Percentiles rank a stretch among this genome's conserved stretches.
phyloP scores from a whole-genome alignment of 2,113 vertebrate species.

The mouse (Mus musculus) region DNA sequence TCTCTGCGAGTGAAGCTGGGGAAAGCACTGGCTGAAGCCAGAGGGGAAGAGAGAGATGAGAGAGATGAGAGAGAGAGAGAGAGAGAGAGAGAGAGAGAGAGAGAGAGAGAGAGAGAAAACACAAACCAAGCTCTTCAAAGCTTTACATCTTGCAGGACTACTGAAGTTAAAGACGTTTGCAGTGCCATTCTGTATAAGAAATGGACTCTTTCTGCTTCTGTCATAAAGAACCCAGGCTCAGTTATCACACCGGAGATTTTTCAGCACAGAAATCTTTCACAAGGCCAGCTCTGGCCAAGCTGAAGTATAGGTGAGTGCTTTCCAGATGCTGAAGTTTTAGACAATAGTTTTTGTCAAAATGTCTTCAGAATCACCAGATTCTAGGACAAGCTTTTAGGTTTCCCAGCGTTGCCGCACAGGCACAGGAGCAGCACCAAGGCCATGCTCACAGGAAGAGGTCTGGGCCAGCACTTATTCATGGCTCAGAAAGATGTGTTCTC shows the following conservation, averaged over 20 bases:
- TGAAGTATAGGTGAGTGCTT: not conserved
- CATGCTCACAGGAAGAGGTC: not conserved
- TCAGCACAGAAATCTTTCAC: not conserved
- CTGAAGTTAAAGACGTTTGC: not conserved
- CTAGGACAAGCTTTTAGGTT: slow-evolving; percentile 15
- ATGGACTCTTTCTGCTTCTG: not conserved
- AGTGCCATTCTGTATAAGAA: not conserved
- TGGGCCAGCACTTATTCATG: not conserved
- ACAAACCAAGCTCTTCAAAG: not conserved
- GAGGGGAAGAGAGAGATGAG: too few relatives aligned
- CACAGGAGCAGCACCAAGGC: not conserved
- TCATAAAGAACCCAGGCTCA: not conserved
- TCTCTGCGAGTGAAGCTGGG: not conserved
- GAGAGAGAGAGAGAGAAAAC: too few relatives aligned
- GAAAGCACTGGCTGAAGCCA: not conserved
- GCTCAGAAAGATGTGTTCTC: not conserved
- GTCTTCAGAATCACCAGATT: not conserved
- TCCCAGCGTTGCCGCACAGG: not conserved
- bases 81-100: too few relatives aligned
- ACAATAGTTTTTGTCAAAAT: slow-evolving; percentile 23
- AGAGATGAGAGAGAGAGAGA: too few relatives aligned
- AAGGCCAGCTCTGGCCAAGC: not conserved
- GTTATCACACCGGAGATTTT: not conserved
- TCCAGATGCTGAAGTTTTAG: not conserved
- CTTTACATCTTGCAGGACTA: not conserved